Conservation (phyloP, 2,113 vertebrate species). For the Reinhardtius hippoglossoides region DNA sequence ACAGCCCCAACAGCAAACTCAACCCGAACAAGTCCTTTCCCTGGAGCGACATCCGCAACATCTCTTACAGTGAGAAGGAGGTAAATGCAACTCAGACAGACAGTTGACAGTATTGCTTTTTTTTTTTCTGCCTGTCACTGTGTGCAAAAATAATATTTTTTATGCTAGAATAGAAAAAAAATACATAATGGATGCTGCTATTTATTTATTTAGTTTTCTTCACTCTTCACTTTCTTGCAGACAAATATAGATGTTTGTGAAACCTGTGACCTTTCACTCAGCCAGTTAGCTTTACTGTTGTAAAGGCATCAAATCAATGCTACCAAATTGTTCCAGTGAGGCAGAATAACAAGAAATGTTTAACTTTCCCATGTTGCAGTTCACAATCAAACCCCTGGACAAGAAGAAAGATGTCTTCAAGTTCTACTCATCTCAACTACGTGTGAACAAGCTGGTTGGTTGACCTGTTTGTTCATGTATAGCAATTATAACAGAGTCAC, state of each 20-base stretch:
- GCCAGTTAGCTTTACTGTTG: too few relatives aligned
- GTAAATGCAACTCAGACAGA: conserved; percentile 63
- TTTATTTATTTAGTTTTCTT: not conserved
- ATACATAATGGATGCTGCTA: not conserved
- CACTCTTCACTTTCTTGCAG: too few relatives aligned
- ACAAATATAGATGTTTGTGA: too few relatives aligned
- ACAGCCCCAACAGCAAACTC: conserved; percentile 90
- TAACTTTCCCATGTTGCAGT: conserved; percentile 72
- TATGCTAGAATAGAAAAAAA: not conserved
- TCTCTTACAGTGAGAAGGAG: conserved; percentile 93
- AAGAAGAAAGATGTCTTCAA: conserved; percentile 95
- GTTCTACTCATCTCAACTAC: conserved; percentile 91
- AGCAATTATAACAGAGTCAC: not conserved
- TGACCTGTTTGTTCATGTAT: not conserved
- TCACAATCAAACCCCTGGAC: conserved; percentile 92
- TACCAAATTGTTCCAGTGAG: not conserved
- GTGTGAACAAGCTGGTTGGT: conserved; percentile 92
- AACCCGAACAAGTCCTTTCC: conserved; percentile 91
- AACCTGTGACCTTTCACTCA: too few relatives aligned
- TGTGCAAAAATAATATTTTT: not conserved
- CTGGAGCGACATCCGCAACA: conserved; percentile 91
- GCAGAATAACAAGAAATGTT: not conserved
- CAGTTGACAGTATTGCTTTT: too few relatives aligned
- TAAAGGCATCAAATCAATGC: not conserved
- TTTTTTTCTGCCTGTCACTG: not conserved